A percentile compares a stretch with the other conserved stretches of the same genome.
phyloP scores from a whole-genome alignment of 2,888 invertebrate genomes.

The Lasiommata megera region DNA sequence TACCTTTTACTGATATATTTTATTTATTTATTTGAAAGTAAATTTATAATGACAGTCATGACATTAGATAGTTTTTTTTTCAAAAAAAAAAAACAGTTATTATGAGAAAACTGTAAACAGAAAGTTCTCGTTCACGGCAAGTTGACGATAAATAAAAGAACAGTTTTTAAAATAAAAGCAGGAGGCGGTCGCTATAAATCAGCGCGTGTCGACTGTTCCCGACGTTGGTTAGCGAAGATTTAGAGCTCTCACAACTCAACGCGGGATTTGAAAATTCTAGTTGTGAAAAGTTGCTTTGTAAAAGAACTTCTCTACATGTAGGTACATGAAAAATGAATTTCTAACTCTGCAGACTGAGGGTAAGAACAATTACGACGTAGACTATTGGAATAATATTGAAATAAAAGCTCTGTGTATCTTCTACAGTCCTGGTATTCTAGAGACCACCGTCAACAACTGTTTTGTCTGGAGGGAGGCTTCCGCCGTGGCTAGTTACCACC shows the following conservation, averaged over 20 bases:
- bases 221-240: constrained; percentile 39
- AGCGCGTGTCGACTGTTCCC: constrained; percentile 29
- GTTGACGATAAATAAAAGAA: constrained; percentile 24
- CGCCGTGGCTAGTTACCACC: too few species aligned
- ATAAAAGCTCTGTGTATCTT: not conserved
- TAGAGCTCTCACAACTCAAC: constrained; percentile 34
- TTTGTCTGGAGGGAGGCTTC: too few species aligned
- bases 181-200: constrained; percentile 38
- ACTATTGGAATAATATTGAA: not conserved
- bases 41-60: too few species aligned
- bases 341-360: not conserved
- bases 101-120: constrained; percentile 7
- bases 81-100: too few species aligned
- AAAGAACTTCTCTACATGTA: not conserved
- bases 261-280: constrained; percentile 24
- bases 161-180: constrained; percentile 26
- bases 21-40: too few species aligned
- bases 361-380: not conserved
- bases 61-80: not conserved
- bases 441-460: too few species aligned
- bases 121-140: constrained; percentile 4
- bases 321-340: not conserved
- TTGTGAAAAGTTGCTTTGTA: constrained; percentile 13
- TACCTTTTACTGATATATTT: too few species aligned
- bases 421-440: not conserved